Evolutionary conservation across 2,888 invertebrate species (phyloP), one percentile per base, ranked within the genome.

Genomic region (Stictocephala bisonia): DNA sequence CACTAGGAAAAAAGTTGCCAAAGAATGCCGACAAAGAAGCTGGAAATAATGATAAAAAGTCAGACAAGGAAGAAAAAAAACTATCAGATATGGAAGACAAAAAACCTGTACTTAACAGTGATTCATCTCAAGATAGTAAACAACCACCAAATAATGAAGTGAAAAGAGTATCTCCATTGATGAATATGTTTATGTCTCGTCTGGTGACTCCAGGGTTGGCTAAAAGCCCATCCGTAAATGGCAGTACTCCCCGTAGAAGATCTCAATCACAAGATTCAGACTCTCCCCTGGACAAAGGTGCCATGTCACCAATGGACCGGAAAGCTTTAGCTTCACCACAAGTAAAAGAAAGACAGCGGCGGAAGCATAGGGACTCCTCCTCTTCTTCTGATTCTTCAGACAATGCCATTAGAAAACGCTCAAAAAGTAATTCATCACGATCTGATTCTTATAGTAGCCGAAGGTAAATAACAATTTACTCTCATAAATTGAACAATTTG

Each of bases 1-100:
- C 86, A 1, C 83, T 90, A 71, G 89, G 90, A 75, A 88, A 88
- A 81, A 89, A 87, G 78, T 84, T 85, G 73, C 85, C 85, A 6
- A 82, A 75, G 48, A 48, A 48, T 26, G 68, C 58, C 9, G 44
- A 58, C n/a, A 66, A 56, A 27, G 60, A 70, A 18, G 13, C 31
- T 9, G 29, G 67, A 51, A 15, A 50, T 9, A 35, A 13, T 15
- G 15, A 29, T 15, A 20, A 29, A 13, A 27, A 13, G 3, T 3
- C 15, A 15, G 26, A 22, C 11, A 20, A 53, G 27, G 51, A 51
- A 24, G 7, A 18, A 7, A 51, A 51, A 35, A 53, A 51, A 24
- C n/a, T n/a, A n/a, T 22, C 13, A 1, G 35, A 53, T 40, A 53
- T 24, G 22, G 53, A 51, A 9, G 44, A 44, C 1, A 64, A 69